Percentiles rank a stretch among this genome's conserved stretches.
Conservation (phyloP, 2,113 vertebrate species). For the Silurus meridionalis region DNA sequence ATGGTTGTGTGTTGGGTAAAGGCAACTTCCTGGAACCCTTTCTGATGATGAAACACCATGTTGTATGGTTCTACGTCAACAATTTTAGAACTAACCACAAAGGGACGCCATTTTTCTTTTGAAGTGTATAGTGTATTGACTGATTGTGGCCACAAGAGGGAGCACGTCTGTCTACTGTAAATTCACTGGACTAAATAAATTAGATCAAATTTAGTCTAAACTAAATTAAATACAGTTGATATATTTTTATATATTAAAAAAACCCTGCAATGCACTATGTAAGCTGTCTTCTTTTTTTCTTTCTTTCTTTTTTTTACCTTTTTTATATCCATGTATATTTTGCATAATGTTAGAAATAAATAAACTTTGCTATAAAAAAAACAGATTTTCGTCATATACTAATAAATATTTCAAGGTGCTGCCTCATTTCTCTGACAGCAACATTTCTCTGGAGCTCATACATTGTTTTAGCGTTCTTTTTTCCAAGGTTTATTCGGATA, state of each 20-base stretch:
- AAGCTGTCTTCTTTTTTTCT: background rate
- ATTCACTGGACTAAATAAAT: background rate
- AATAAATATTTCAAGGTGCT: background rate
- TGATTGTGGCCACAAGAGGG: constrained; percentile 63
- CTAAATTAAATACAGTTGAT: background rate
- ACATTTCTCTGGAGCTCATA: background rate
- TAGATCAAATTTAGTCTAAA: background rate
- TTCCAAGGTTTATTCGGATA: background rate
- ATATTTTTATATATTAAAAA: background rate
- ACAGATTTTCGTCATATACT: background rate
- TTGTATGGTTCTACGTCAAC: background rate
- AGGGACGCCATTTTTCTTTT: background rate
- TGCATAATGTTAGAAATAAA: constrained; percentile 29
- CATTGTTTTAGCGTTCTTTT: background rate
- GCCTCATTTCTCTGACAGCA: background rate
- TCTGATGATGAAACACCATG: background rate
- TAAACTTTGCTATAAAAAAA: background rate
- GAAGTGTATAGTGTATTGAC: background rate
- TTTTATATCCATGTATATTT: background rate
- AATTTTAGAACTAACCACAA: no score
- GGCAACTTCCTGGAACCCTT: background rate
- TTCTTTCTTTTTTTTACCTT: background rate
- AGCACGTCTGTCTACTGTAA: background rate
- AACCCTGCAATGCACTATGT: background rate
- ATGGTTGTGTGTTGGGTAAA: background rate